A percentile compares a stretch with the other conserved stretches of the same genome.
Conservation (phyloP, 2,888 invertebrate species). For the Pseudococcus jackbeardsleyi region DNA sequence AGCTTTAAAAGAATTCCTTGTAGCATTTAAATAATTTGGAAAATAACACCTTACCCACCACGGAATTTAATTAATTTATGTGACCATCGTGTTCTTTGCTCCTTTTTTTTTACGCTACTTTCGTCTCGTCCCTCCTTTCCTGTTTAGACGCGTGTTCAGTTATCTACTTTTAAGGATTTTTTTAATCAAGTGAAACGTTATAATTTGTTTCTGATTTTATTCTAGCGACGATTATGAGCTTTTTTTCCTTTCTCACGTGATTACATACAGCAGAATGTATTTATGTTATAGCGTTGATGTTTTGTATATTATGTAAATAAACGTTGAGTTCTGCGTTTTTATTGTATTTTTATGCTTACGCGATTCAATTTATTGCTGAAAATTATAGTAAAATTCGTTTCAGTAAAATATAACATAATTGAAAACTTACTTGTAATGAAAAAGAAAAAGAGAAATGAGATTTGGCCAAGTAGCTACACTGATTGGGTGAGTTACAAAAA, state of each 20-base stretch:
- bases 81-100: not conserved
- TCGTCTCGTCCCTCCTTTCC: not conserved
- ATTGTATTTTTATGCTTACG: not conserved
- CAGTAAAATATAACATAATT: no score
- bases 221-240: constrained; percentile 52
- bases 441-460: no score
- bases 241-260: constrained; percentile 41
- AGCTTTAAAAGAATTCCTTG: not conserved
- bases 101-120: not conserved
- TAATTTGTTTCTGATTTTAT: constrained; percentile 45
- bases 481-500: no score
- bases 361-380: no score
- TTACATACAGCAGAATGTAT: constrained; percentile 27
- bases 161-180: constrained; percentile 7
- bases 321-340: constrained; percentile 74
- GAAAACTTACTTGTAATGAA: no score
- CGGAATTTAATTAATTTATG: not conserved
- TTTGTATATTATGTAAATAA: constrained; percentile 60
- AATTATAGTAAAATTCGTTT: no score
- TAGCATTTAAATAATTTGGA: not conserved
- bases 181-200: not conserved
- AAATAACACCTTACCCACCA: not conserved
- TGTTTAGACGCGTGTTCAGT: constrained; percentile 25
- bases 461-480: no score
- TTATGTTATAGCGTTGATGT: constrained; percentile 25